phyloP scores from a whole-genome alignment of 2,113 vertebrate genomes.

The Nycticebus coucang region DNA sequence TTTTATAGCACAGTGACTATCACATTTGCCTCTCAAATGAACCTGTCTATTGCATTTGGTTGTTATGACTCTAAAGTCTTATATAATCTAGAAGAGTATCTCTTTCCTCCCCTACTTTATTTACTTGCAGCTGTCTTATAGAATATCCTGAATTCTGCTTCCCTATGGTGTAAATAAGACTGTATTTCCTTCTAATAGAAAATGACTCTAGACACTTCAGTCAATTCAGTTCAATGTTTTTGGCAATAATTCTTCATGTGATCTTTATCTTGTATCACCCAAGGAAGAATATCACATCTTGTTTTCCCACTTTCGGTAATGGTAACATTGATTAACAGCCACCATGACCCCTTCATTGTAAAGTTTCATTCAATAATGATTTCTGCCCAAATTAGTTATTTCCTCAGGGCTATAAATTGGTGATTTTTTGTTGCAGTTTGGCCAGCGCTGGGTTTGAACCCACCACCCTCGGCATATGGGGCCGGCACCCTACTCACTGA shows the following conservation, averaged over 20 bases:
- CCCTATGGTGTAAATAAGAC: not conserved
- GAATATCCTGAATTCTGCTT: not conserved
- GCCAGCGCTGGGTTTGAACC: too few species aligned
- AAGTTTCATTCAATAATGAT: not conserved
- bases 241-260: not conserved
- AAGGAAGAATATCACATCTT: not conserved
- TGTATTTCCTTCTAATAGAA: conserved; percentile 15
- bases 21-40: not conserved
- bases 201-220: not conserved
- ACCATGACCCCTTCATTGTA: not conserved
- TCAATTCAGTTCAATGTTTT: not conserved
- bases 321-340: not conserved
- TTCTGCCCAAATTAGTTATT: conserved; percentile 8
- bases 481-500: too few species aligned
- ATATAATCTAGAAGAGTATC: not conserved
- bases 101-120: not conserved
- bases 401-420: not conserved
- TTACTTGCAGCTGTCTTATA: not conserved
- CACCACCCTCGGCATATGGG: too few species aligned
- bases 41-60: not conserved
- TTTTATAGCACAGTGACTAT: not conserved
- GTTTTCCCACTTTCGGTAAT: not conserved
- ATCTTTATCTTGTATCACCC: not conserved
- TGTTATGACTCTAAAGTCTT: not conserved
- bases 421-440: conserved; percentile 1